Evolutionary conservation across 2,888 invertebrate species (phyloP).

Genomic region (Deroplatys truncata): DNA sequence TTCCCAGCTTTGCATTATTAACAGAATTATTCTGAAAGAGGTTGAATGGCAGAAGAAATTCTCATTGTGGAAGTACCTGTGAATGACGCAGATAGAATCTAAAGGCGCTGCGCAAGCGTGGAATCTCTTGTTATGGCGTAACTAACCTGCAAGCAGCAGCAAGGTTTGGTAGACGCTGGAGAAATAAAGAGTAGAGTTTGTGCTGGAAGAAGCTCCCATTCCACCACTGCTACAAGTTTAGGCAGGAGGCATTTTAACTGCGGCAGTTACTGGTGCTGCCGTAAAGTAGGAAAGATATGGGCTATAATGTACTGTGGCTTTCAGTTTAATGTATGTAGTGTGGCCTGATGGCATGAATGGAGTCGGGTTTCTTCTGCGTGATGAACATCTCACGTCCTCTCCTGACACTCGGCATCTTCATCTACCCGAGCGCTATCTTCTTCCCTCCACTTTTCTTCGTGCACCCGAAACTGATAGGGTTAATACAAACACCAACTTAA

Average conservation of each 20-base stretch:
- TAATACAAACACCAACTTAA: not conserved
- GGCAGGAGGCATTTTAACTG: not conserved
- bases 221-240: not conserved
- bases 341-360: not conserved
- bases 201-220: not conserved
- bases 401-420: not conserved
- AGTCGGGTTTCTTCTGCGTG: not conserved
- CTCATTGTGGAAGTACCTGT: too few relatives aligned
- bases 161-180: not conserved
- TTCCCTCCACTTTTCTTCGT: not conserved
- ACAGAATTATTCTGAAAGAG: too few relatives aligned
- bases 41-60: too few relatives aligned
- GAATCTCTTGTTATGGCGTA: too few relatives aligned
- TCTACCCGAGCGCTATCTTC: not conserved
- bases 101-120: too few relatives aligned
- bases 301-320: not conserved
- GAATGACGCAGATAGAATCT: too few relatives aligned
- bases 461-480: not conserved
- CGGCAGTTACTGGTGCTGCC: not conserved
- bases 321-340: not conserved
- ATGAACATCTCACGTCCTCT: not conserved
- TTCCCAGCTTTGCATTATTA: too few relatives aligned
- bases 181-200: not conserved
- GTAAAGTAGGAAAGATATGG: conserved; percentile 12
- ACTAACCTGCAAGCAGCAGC: too few relatives aligned